Evolutionary conservation across 2,888 invertebrate genomes (phyloP), one percentile per base, ranked within the genome.

Genomic region (Nebria brevicollis): DNA sequence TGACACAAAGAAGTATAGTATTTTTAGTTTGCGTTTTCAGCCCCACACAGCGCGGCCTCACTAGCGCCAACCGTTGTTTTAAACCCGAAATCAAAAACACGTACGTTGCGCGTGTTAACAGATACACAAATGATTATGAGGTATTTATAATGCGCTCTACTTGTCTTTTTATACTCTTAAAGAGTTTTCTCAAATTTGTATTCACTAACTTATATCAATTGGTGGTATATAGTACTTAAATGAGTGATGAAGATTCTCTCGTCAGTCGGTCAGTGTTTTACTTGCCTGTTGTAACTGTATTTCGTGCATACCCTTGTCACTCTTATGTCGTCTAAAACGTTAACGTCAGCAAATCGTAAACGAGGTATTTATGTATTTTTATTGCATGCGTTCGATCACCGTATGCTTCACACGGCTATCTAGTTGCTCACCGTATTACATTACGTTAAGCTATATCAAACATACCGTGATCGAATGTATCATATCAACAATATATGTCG

Each of bases 11-110:
- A 54, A 54, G 11, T 54, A 77, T 20, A 81, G 81, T 81, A 80
- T 81, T 81, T 81, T 81, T 81, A 81, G 81, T 81, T 81, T 76
- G 81, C 81, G 81, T 81, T 81, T 81, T 81, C 81, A 81, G 81
- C 81, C 76, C 81, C 76, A 65, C 81, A 72, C 42, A 66, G 34
- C 34, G 34, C 34, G 34, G 34, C 34, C 34, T 34, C 75, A 15
- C 73, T 72, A 43, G 80, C 80, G 81, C 81, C 81, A 77, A 26
- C 77, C 80, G 66, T 74, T 81, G 66, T 74, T 81, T 66, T 75
- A 72, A 70, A 75, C 80, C 75, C 70, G 76, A 75, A 70, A 54
- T 54, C 75, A 42, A 43, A 34, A 41, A 68, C 75, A 75, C 75
- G 66, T 70, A 79, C 74, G 68, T 74, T 79, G 65, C 42, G 26